Evolutionary conservation across 2,888 invertebrate species (phyloP).

Genomic region (Nomada flava): DNA sequence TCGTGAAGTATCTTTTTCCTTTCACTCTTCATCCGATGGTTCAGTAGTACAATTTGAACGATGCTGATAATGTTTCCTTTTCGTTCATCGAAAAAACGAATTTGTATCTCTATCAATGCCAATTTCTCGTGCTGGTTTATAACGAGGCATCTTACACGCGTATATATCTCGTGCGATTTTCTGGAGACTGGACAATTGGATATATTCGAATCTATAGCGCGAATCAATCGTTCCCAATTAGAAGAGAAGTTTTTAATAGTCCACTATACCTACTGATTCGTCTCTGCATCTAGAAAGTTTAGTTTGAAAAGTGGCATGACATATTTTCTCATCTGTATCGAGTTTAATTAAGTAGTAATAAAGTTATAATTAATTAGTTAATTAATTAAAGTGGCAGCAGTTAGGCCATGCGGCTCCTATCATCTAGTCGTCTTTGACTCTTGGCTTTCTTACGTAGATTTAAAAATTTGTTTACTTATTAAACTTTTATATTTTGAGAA

Average conservation of each 20-base stretch:
- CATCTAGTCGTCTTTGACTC: slow-evolving; percentile 82
- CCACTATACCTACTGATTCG: slow-evolving; percentile 75
- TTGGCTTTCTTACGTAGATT: slow-evolving; percentile 82
- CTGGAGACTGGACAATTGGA: slow-evolving; percentile 78
- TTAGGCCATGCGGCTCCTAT: slow-evolving; percentile 84
- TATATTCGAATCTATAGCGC: slow-evolving; percentile 79
- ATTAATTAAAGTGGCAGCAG: slow-evolving; percentile 83
- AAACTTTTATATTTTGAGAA: slow-evolving; percentile 80
- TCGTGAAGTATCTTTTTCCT: neutral
- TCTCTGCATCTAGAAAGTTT: slow-evolving; percentile 82
- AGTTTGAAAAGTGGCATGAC: slow-evolving; percentile 81
- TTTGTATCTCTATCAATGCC: neutral
- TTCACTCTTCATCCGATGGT: neutral
- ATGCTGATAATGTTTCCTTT: neutral
- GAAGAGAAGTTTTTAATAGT: slow-evolving; percentile 63
- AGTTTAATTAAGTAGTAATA: slow-evolving; percentile 81
- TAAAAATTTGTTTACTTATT: slow-evolving; percentile 79
- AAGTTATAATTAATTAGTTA: slow-evolving; percentile 81
- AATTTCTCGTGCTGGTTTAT: slow-evolving; percentile 43
- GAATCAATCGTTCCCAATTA: slow-evolving; percentile 74
- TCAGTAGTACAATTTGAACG: neutral
- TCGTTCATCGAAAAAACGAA: neutral
- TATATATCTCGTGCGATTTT: slow-evolving; percentile 62
- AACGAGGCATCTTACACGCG: slow-evolving; percentile 59
- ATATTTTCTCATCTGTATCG: slow-evolving; percentile 68